Percentiles rank a stretch among this genome's conserved stretches.
Conservation (phyloP, 2,888 invertebrate species). For the Temnothorax unifasciatus region DNA sequence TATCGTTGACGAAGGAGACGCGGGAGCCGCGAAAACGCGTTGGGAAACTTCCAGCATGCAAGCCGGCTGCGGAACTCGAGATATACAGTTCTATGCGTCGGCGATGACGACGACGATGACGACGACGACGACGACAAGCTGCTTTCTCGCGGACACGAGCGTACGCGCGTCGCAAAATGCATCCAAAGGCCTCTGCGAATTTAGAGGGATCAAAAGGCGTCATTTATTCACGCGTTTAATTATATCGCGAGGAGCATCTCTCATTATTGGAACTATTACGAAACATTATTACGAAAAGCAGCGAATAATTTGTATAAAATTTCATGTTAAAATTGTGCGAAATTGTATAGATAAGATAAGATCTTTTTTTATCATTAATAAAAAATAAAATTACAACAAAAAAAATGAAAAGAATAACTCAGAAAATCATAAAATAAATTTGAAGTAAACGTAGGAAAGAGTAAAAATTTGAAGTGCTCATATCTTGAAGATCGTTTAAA, state of each 20-base stretch:
- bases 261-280: not conserved
- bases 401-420: not conserved
- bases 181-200: not conserved
- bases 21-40: conserved; percentile 62
- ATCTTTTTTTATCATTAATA: not conserved
- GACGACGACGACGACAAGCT: not conserved
- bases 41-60: conserved; percentile 63
- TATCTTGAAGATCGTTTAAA: not conserved
- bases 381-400: not conserved
- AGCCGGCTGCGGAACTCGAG: conserved; percentile 25
- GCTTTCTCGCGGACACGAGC: not conserved
- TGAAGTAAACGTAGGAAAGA: not conserved
- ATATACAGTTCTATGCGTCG: not conserved
- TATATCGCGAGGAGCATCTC: not conserved
- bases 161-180: not conserved
- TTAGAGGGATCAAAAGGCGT: not conserved
- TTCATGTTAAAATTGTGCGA: not conserved
- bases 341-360: conserved; percentile 1
- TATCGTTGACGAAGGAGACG: conserved; percentile 57
- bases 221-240: not conserved
- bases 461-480: not conserved
- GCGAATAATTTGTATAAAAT: not conserved
- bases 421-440: not conserved
- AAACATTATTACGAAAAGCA: conserved; percentile 7
- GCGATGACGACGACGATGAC: not conserved